Conservation (phyloP, 1,140 invertebrate genomes). For the Conopomorpha cramerella region DNA sequence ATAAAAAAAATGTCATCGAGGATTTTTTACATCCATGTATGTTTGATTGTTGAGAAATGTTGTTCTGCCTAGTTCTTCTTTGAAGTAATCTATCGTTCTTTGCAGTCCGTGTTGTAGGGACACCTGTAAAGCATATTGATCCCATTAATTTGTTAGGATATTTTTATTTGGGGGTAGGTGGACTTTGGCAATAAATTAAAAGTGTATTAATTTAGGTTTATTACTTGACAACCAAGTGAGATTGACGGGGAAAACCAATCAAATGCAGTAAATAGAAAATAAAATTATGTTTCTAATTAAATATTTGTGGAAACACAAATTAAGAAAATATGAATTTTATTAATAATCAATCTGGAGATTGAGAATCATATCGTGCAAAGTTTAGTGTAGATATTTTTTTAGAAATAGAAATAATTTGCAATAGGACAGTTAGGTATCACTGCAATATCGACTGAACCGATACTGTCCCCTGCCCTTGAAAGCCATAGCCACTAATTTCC, state of each 20-base stretch:
- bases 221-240: background rate
- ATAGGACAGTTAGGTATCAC: background rate
- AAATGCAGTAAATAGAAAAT: too few species aligned
- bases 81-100: constrained; percentile 91
- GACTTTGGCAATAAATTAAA: constrained; percentile 13
- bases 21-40: constrained; percentile 40
- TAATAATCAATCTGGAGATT: too few species aligned
- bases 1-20: constrained; percentile 15
- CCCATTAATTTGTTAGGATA: too few species aligned
- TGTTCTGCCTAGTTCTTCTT: constrained; percentile 78
- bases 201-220: background rate
- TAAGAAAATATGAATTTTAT: too few species aligned
- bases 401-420: background rate
- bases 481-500: constrained; percentile 84
- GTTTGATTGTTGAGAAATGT: constrained; percentile 53
- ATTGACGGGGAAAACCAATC: background rate
- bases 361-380: too few species aligned
- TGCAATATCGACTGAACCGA: background rate
- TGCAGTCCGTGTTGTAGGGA: constrained; percentile 81
- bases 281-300: too few species aligned
- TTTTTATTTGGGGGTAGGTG: too few species aligned
- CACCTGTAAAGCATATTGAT: constrained; percentile 71
- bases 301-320: too few species aligned
- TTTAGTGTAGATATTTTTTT: too few species aligned
- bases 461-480: constrained; percentile 69